Percentiles rank a stretch among this genome's conserved stretches.
Conservation (phyloP, 1,140 invertebrate genomes). For the Diorhabda sublineata region DNA sequence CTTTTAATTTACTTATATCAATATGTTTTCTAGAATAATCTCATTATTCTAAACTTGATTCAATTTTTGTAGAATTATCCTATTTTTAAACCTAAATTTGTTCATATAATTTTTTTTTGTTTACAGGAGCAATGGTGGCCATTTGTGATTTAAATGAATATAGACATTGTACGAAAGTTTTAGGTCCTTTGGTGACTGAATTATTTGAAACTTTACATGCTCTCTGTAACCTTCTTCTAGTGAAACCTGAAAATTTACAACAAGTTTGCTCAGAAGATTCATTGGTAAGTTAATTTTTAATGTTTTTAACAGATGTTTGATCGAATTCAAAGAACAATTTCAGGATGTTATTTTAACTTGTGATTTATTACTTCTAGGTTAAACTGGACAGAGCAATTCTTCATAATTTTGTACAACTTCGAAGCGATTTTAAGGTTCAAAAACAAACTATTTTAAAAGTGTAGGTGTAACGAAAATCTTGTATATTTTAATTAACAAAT, state of each 20-base stretch:
- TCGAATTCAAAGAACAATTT: constrained; percentile 7
- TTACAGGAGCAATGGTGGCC: constrained; percentile 87
- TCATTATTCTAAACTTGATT: no score
- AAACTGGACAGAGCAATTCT: constrained; percentile 82
- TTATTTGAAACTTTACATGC: constrained; percentile 94
- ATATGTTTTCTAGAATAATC: no score
- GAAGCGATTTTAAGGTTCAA: constrained; percentile 86
- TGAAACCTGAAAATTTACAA: constrained; percentile 93
- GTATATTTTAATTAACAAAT: no score
- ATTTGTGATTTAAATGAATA: constrained; percentile 98
- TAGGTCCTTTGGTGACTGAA: constrained; percentile 73
- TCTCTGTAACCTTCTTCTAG: constrained; percentile 90
- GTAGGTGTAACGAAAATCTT: constrained; percentile 14
- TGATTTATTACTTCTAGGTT: constrained; percentile 57
- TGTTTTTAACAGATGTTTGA: constrained; percentile 22
- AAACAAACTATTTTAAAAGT: constrained; percentile 50
- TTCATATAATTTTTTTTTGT: constrained; percentile 17
- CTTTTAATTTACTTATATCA: no score
- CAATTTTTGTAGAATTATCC: no score
- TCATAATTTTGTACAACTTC: constrained; percentile 87
- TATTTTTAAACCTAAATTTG: not conserved
- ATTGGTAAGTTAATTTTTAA: constrained; percentile 61
- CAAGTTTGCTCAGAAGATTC: constrained; percentile 93
- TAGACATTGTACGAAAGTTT: constrained; percentile 55
- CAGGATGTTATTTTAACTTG: constrained; percentile 9